Evolutionary conservation across 2,797 vertebrate genomes (phyloP).

Genomic region (Xyrichtys novacula): DNA sequence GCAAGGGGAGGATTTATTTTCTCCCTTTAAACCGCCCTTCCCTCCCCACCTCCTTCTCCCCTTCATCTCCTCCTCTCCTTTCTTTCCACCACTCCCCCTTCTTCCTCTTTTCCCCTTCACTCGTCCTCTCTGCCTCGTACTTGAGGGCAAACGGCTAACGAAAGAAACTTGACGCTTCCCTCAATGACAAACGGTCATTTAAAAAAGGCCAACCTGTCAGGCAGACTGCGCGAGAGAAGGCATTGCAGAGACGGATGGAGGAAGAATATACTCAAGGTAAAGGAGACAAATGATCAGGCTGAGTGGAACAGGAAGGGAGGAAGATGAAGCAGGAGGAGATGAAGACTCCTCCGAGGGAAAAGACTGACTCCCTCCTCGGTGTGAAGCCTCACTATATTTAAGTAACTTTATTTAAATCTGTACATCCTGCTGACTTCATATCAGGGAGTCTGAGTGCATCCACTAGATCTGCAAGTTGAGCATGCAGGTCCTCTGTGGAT

Average conservation of each 20-base stretch:
- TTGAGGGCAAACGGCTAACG: slow-evolving; percentile 50
- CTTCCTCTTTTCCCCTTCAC: slow-evolving; percentile 30
- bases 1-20: slow-evolving; percentile 50
- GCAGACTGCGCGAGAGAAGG: slow-evolving; percentile 49
- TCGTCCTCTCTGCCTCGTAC: slow-evolving; percentile 41
- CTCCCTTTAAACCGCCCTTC: slow-evolving; percentile 28
- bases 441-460: slow-evolving; percentile 12
- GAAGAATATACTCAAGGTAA: slow-evolving; percentile 74
- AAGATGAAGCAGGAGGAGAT: slow-evolving; percentile 61
- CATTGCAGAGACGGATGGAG: slow-evolving; percentile 75
- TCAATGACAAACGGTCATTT: slow-evolving; percentile 82
- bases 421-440: slow-evolving; percentile 32
- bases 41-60: slow-evolving; percentile 24
- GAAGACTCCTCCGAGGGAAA: slow-evolving; percentile 56
- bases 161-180: slow-evolving; percentile 60
- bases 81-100: slow-evolving; percentile 35
- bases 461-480: slow-evolving; percentile 23
- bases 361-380: slow-evolving; percentile 32
- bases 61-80: slow-evolving; percentile 31
- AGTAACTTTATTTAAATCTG: slow-evolving; percentile 48
- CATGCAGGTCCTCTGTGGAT: slow-evolving; percentile 38
- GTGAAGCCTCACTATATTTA: slow-evolving; percentile 35
- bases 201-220: slow-evolving; percentile 79
- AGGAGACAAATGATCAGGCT: slow-evolving; percentile 63
- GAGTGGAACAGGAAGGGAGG: slow-evolving; percentile 41